These are phyloP conservation scores for Sanderia malayensis DNA, from an alignment of 30 jellyfish, hydroid and myxozoan genomes.

Conservation along the genomic window DNA sequence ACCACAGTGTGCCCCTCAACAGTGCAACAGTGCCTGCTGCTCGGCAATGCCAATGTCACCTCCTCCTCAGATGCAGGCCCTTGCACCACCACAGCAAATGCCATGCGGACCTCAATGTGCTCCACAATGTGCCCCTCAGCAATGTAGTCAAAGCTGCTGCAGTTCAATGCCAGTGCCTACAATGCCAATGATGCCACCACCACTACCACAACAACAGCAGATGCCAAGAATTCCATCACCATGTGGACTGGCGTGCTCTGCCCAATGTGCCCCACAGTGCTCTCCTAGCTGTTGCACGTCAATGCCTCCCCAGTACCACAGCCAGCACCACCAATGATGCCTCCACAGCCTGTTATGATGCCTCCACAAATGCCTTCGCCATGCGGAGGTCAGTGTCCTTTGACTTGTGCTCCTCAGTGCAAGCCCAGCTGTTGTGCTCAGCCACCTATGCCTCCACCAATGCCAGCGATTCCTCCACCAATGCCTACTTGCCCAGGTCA, in stretches of 20 bases:
- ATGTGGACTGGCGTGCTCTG: constrained; percentile 73
- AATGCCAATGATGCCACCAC: constrained; percentile 49
- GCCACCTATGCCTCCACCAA: constrained; percentile 17
- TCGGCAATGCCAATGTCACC: constrained; percentile 61
- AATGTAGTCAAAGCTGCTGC: constrained; percentile 42
- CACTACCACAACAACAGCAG: constrained; percentile 32
- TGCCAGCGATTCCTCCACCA: too few relatives aligned
- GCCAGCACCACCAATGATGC: constrained; percentile 26
- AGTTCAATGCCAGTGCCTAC: constrained; percentile 38
- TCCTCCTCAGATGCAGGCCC: constrained; percentile 45
- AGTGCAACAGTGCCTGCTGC: constrained; percentile 46
- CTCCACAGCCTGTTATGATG: constrained; percentile 4
- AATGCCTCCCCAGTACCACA: constrained; percentile 61
- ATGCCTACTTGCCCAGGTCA: constrained; percentile 42
- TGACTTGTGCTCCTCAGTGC: constrained; percentile 27
- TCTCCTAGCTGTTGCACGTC: constrained; percentile 71
- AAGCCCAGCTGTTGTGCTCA: constrained; percentile 26
- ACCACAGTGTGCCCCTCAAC: constrained; percentile 63
- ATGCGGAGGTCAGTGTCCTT: constrained; percentile 47
- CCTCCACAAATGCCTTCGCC: constrained; percentile 35
- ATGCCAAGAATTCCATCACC: constrained; percentile 62
- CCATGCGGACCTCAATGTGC: constrained; percentile 44
- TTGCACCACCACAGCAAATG: constrained; percentile 46
- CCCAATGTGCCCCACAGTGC: constrained; percentile 75
- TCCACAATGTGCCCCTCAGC: constrained; percentile 39